A percentile compares a stretch with the other conserved stretches of the same genome.
Conservation (phyloP, 1,140 invertebrate genomes). For the Macrobrachium nipponense region DNA sequence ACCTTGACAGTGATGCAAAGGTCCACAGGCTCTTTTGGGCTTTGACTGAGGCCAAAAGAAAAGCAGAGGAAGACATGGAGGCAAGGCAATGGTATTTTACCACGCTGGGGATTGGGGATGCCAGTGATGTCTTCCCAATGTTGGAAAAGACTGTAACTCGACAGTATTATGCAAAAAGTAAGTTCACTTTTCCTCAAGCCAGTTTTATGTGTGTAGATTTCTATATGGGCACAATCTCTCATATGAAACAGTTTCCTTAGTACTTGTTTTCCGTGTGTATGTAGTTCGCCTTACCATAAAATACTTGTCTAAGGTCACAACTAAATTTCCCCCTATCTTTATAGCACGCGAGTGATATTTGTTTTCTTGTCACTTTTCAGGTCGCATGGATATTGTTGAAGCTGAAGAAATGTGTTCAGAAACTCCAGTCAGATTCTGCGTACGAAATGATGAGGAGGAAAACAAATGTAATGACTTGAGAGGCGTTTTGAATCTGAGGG, state of each 20-base stretch:
- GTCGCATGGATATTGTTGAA: slow-evolving; percentile 40
- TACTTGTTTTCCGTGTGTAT: background rate
- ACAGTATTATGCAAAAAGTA: slow-evolving; percentile 42
- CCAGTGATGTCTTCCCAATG: slow-evolving; percentile 19
- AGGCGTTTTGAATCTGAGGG: slow-evolving; percentile 24
- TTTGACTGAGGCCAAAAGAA: slow-evolving; percentile 27
- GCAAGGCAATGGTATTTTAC: slow-evolving; percentile 29
- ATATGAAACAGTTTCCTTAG: background rate
- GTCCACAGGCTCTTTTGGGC: slow-evolving; percentile 31
- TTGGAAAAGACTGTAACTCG: slow-evolving; percentile 20
- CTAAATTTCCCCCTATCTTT: background rate
- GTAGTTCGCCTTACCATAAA: background rate
- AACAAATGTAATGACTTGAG: slow-evolving; percentile 46
- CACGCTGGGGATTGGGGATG: slow-evolving; percentile 22
- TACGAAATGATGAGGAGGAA: slow-evolving; percentile 18
- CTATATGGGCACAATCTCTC: background rate
- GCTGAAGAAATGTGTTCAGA: slow-evolving; percentile 29
- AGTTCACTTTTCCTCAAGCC: background rate
- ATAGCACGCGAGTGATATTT: background rate
- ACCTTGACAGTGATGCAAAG: slow-evolving; percentile 39
- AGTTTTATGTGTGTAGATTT: background rate
- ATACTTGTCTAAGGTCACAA: too few relatives aligned
- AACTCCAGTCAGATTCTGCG: slow-evolving; percentile 30
- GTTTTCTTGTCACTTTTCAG: slow-evolving; percentile 10
- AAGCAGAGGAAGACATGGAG: slow-evolving; percentile 36